These are phyloP conservation scores for Desmophyllum pertusum DNA, from an alignment of 92 coral and sea anemone species.

Conservation along the genomic window DNA sequence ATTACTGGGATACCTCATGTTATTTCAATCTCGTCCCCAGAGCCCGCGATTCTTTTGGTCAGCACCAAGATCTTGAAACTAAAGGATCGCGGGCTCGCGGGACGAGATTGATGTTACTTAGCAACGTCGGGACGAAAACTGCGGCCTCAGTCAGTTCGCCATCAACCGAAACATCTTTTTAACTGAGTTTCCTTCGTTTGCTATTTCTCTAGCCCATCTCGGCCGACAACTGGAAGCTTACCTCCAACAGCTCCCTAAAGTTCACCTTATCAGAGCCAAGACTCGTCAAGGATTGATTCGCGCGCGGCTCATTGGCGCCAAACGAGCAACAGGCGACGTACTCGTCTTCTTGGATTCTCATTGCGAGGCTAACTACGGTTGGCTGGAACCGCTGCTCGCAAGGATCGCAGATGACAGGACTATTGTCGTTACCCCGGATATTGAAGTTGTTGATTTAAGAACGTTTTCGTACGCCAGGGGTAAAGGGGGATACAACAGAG, in stretches of 20 bases:
- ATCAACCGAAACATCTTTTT: neutral
- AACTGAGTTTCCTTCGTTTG: neutral
- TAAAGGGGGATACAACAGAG: constrained; percentile 82
- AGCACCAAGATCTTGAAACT: too few species aligned
- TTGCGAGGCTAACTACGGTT: constrained; percentile 94
- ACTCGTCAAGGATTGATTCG: constrained; percentile 91
- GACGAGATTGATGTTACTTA: too few species aligned
- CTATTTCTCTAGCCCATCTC: constrained; percentile 74
- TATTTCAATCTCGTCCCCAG: too few species aligned
- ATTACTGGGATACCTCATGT: too few species aligned
- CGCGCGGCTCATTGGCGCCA: constrained; percentile 94
- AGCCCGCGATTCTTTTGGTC: too few species aligned
- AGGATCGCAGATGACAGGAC: constrained; percentile 88
- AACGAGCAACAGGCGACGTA: constrained; percentile 82
- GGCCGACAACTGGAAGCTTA: constrained; percentile 65
- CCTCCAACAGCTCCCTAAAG: constrained; percentile 70
- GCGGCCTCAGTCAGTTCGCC: neutral
- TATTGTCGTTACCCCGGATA: constrained; percentile 95
- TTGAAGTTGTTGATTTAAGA: constrained; percentile 89
- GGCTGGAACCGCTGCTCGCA: constrained; percentile 98
- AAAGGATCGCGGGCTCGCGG: too few species aligned
- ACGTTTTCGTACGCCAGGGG: constrained; percentile 82
- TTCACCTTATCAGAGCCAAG: constrained; percentile 80
- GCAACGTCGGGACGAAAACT: neutral
- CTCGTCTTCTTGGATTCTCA: constrained; percentile 96